These are phyloP conservation scores for Hololepta plana DNA, from an alignment of 2,888 invertebrate genomes.

Conservation along the genomic window DNA sequence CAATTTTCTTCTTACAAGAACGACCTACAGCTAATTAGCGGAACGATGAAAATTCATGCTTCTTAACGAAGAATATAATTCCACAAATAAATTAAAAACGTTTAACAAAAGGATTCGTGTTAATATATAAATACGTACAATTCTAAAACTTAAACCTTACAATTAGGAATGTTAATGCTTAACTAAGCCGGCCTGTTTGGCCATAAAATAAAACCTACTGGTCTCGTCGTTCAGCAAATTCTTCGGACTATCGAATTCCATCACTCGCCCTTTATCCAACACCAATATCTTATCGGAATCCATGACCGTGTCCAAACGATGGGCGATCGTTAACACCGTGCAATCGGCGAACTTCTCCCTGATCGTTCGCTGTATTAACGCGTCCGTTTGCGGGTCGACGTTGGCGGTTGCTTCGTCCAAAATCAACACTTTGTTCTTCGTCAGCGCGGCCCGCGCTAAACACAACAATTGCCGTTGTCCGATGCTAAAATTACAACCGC, in stretches of 20 bases:
- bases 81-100: no score
- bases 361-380: constrained; percentile 54
- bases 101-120: constrained; percentile 1
- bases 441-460: constrained; percentile 37
- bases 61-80: no score
- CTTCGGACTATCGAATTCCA: constrained; percentile 59
- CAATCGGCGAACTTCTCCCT: constrained; percentile 49
- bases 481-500: constrained; percentile 26
- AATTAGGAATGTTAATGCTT: constrained; percentile 4
- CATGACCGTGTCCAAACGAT: constrained; percentile 66
- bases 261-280: constrained; percentile 54
- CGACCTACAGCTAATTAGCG: no score
- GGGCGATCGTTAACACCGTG: constrained; percentile 67
- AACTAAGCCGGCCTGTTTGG: constrained; percentile 51
- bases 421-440: constrained; percentile 24
- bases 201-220: constrained; percentile 44
- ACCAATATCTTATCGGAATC: constrained; percentile 64
- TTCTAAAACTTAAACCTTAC: constrained; percentile 1
- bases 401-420: constrained; percentile 60
- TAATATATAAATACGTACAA: background rate
- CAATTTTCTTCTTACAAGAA: no score
- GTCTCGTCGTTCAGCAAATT: constrained; percentile 37
- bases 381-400: constrained; percentile 58
- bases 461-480: constrained; percentile 48
- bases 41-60: no score